A percentile compares a stretch with the other conserved stretches of the same genome.
These are phyloP conservation scores for Whitmania pigra DNA, from an alignment of 1,140 invertebrate species.

Conservation along the genomic window DNA sequence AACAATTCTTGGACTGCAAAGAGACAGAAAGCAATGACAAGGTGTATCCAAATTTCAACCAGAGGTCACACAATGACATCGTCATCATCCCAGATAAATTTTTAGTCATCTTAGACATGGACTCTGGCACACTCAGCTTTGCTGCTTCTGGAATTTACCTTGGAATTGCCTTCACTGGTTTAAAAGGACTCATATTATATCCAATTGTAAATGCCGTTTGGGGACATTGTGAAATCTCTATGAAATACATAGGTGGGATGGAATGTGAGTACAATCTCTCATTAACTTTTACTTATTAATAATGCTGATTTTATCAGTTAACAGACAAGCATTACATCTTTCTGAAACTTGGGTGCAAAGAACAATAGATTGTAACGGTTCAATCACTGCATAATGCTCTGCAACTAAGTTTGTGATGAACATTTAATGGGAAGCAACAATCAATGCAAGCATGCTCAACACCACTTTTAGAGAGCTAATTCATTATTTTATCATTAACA, in stretches of 20 bases:
- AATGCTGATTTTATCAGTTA: too few species aligned
- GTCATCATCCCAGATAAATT: constrained; percentile 70
- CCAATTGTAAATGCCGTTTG: constrained; percentile 64
- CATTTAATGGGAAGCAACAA: too few species aligned
- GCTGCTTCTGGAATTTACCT: constrained; percentile 88
- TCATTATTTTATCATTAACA: background rate
- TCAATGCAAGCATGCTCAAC: too few species aligned
- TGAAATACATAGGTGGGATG: constrained; percentile 11
- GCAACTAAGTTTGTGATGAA: too few species aligned
- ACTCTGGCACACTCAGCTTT: constrained; percentile 88
- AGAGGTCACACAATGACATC: background rate
- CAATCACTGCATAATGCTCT: too few species aligned
- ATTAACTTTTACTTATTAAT: too few species aligned
- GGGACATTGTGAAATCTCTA: constrained; percentile 15
- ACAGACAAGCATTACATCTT: too few species aligned
- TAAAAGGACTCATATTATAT: constrained; percentile 84
- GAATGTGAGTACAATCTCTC: constrained; percentile 11
- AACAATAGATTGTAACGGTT: too few species aligned
- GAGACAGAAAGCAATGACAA: background rate
- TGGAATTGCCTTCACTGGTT: constrained; percentile 80
- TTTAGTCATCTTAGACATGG: constrained; percentile 90
- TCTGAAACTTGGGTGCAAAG: too few species aligned
- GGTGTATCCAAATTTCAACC: background rate
- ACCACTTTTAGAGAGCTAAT: too few species aligned
- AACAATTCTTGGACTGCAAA: background rate